Percentiles rank a stretch among this genome's conserved stretches.
Conservation (phyloP, 2,113 vertebrate genomes). For the Calyptomena viridis region DNA sequence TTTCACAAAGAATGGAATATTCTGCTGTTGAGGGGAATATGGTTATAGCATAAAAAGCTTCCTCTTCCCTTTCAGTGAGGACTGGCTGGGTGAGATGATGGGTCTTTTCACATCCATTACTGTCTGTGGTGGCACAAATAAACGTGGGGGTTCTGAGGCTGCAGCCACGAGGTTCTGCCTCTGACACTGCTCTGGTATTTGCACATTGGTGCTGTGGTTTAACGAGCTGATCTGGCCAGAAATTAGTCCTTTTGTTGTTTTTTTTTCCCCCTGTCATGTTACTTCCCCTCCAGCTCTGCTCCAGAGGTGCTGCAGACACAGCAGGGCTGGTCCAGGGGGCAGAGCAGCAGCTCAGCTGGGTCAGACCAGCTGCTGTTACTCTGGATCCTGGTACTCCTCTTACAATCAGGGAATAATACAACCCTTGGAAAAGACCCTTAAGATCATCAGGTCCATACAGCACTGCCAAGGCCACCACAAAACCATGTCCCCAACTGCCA, state of each 20-base stretch:
- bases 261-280: rapidly evolving
- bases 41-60: background rate
- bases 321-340: background rate
- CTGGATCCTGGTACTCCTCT: background rate
- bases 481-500: background rate
- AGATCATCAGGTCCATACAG: background rate
- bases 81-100: background rate
- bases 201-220: background rate
- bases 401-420: background rate
- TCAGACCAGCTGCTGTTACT: background rate
- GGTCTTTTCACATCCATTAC: background rate
- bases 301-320: background rate
- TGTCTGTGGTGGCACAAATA: background rate
- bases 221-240: background rate
- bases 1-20: background rate
- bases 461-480: background rate
- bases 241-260: background rate
- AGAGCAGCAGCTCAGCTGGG: background rate
- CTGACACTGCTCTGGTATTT: background rate
- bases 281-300: background rate
- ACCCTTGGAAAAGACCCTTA: background rate
- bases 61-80: background rate
- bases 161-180: background rate
- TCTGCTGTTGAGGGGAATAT: background rate
- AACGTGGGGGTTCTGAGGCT: rapidly evolving